phyloP scores from a whole-genome alignment of 23 tunicate species.

The Ascidia mentula region DNA sequence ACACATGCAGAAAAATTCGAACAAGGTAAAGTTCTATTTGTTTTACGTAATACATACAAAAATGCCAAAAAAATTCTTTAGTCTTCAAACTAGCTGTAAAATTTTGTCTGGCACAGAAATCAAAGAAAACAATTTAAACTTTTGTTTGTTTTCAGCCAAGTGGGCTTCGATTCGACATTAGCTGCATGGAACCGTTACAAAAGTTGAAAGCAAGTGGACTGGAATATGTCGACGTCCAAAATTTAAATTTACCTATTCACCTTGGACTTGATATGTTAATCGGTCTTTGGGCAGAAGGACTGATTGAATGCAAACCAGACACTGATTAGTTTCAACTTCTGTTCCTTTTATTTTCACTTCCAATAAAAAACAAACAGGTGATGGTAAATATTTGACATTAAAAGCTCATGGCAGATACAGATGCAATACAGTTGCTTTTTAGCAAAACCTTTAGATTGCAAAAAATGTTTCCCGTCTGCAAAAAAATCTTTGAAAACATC shows the following conservation, averaged over 20 bases:
- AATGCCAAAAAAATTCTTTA: background rate
- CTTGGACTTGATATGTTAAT: constrained; percentile 43
- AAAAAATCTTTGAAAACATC: background rate
- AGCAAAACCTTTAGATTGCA: too few relatives aligned
- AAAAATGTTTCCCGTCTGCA: background rate
- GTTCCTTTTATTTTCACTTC: background rate
- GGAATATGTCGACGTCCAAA: constrained; percentile 15
- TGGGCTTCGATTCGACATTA: constrained; percentile 29
- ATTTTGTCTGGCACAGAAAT: background rate
- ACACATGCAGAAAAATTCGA: constrained; percentile 30
- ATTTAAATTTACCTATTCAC: constrained; percentile 26
- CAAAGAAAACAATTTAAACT: background rate
- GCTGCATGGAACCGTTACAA: constrained; percentile 26
- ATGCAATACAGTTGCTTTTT: too few relatives aligned
- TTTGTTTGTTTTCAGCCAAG: constrained; percentile 32
- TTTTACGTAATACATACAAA: too few relatives aligned
- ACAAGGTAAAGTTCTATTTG: background rate
- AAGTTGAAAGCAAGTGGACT: constrained; percentile 3
- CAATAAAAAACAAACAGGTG: background rate
- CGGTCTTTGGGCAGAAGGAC: constrained; percentile 55
- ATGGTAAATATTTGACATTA: too few relatives aligned
- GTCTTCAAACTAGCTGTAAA: background rate
- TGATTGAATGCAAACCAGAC: constrained; percentile 29
- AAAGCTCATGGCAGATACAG: too few relatives aligned
- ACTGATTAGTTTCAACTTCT: background rate